Evolutionary conservation across 2,113 vertebrate genomes (phyloP).

Genomic region (Diadophis punctatus): DNA sequence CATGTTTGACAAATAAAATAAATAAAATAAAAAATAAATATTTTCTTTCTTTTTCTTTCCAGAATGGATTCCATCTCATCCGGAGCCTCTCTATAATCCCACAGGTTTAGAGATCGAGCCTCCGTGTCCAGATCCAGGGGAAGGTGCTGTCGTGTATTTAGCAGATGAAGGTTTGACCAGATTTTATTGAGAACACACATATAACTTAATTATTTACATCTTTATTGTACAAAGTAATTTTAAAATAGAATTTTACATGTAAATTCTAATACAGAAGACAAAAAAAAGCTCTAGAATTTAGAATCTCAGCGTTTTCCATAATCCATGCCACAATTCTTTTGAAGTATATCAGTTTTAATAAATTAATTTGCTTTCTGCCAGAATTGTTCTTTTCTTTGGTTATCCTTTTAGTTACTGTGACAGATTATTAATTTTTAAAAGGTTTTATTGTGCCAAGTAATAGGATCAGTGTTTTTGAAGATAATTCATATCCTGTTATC

Average conservation of each 20-base stretch:
- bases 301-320: neutral
- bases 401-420: neutral
- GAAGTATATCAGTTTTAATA: neutral
- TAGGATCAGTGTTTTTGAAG: neutral
- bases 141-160: conserved; percentile 63
- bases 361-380: neutral
- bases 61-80: conserved; percentile 62
- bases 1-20: too few species aligned
- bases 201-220: neutral
- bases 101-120: conserved; percentile 53
- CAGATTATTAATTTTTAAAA: neutral
- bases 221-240: neutral
- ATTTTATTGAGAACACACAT: conserved; percentile 11
- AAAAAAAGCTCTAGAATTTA: neutral
- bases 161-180: conserved; percentile 61
- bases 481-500: neutral
- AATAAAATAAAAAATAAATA: too few species aligned
- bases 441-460: neutral
- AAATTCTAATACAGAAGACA: neutral
- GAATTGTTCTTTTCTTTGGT: neutral
- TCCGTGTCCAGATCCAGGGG: conserved; percentile 36
- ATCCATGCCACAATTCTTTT: neutral
- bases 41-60: neutral
- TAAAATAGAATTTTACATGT: neutral
- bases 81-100: conserved; percentile 63